phyloP scores from a whole-genome alignment of 2,888 invertebrate genomes.

The Andrena bicolor region DNA sequence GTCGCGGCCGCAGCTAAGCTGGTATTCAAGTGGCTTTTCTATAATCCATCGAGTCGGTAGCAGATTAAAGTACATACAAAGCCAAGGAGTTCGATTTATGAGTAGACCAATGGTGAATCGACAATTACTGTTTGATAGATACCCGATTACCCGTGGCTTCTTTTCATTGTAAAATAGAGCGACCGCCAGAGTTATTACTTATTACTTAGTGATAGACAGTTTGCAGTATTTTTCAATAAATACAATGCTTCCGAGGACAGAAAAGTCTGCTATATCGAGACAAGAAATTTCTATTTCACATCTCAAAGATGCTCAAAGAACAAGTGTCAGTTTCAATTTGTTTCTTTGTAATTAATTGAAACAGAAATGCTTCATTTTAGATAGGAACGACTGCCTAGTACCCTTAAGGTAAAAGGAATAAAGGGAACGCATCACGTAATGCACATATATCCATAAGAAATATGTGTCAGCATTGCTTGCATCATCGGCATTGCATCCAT shows the following conservation, averaged over 20 bases:
- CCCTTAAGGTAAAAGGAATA: too few species aligned
- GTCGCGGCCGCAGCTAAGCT: conserved; percentile 31
- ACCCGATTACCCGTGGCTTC: conserved; percentile 38
- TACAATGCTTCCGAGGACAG: conserved; percentile 57
- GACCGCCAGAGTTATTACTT: conserved; percentile 68
- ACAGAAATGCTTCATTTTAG: too few species aligned
- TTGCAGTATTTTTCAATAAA: conserved; percentile 54
- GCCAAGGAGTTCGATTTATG: conserved; percentile 49
- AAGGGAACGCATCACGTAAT: too few species aligned
- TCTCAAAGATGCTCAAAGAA: too few species aligned
- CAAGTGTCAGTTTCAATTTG: too few species aligned
- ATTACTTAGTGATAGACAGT: conserved; percentile 37
- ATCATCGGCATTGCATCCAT: too few species aligned
- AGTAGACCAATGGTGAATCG: conserved; percentile 48
- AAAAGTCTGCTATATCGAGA: conserved; percentile 31
- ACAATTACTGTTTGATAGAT: conserved; percentile 66
- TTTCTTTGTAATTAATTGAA: too few species aligned
- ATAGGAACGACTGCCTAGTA: too few species aligned
- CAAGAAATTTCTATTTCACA: too few species aligned
- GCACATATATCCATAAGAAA: too few species aligned
- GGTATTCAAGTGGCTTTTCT: conserved; percentile 46
- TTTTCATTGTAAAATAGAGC: conserved; percentile 53
- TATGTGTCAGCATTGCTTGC: too few species aligned
- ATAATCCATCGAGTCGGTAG: conserved; percentile 47
- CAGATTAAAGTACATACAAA: conserved; percentile 55